Base-by-base conservation (phyloP, 2,888 invertebrate species). In the Epiblema foenella region DNA sequence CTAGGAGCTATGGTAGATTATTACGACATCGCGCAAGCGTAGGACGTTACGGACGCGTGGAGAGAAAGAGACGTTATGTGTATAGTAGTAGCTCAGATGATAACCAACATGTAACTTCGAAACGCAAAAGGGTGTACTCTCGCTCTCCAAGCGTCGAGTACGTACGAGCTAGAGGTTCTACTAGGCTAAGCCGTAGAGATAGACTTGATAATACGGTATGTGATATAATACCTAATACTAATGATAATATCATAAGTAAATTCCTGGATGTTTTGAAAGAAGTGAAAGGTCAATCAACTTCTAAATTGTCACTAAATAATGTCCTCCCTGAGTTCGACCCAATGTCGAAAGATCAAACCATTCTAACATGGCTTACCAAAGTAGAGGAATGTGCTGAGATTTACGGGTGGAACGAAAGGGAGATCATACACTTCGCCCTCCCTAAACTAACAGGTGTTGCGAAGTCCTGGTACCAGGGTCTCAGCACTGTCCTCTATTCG, bases 341-440 rank as follows among this genome's bases (percentile, higher is more conserved):
- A 24, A 24, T 24, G 24, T 24, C 24, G 4, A 24, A 24, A 24
- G 24, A 24, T 24, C 24, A 24, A 24, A 24, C 24, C 4, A 24
- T 24, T 24, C 4, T 24, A 24, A 24, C 24, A 24, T 24, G 24
- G 24, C 24, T 24, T 24, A 24, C 24, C 24, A 24, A 24, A 24
- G 24, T 24, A 24, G 24, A 24, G 24, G 24, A 24, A 24, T 24
- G 24, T 24, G 24, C 24, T 24, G 24, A 24, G 24, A 24, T 24
- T 24, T 24, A 24, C 24, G 24, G 24, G 24, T 24, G 24, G 24
- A 24, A 1, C 24, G 24, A 24, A 24, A 24, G 20, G 49, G 62
- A 66, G 54, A 72, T 39, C 10, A 72, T 67, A 37, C 62, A 72
- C 33, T 67, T 52, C 11, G 52, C 52, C 0, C 52, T 52, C 20